phyloP scores from a whole-genome alignment of 2,888 invertebrate genomes.

The Antheraea assamensis region DNA sequence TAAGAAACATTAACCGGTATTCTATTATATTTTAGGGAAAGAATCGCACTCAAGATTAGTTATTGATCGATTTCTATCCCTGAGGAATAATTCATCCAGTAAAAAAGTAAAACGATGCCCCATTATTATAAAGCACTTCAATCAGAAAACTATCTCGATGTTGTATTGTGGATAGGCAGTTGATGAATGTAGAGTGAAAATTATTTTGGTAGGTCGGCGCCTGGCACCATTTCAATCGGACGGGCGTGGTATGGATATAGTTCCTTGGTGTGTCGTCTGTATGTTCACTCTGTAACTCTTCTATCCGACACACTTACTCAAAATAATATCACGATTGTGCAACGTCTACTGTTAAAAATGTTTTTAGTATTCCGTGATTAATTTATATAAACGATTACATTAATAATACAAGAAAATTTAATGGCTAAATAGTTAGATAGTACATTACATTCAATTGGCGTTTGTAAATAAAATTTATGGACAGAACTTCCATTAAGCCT shows the following conservation, averaged over 20 bases:
- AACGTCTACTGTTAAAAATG: slow-evolving; percentile 48
- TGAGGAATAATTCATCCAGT: not conserved
- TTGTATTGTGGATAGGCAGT: slow-evolving; percentile 42
- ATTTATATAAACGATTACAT: not conserved
- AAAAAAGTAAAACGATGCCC: not conserved
- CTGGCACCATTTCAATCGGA: slow-evolving; percentile 72
- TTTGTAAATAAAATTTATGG: not conserved
- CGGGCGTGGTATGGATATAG: slow-evolving; percentile 44
- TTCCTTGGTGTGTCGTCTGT: slow-evolving; percentile 55
- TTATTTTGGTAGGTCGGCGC: slow-evolving; percentile 72
- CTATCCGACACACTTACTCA: slow-evolving; percentile 55
- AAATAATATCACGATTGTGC: slow-evolving; percentile 57
- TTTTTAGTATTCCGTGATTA: not conserved
- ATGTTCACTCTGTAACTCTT: slow-evolving; percentile 50
- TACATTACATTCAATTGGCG: not conserved
- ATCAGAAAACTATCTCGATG: slow-evolving; percentile 47
- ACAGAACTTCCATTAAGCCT: not conserved
- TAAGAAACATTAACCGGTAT: too few relatives aligned
- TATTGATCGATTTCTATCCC: too few relatives aligned
- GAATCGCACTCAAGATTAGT: too few relatives aligned
- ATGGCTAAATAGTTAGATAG: not conserved
- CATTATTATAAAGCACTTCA: slow-evolving; percentile 13
- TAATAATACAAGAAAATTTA: not conserved
- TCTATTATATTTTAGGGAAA: too few relatives aligned
- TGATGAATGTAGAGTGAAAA: slow-evolving; percentile 64